A percentile compares a stretch with the other conserved stretches of the same genome.
These are phyloP conservation scores for Ylistrum balloti DNA, from an alignment of 1,140 invertebrate genomes.

Conservation along the genomic window DNA sequence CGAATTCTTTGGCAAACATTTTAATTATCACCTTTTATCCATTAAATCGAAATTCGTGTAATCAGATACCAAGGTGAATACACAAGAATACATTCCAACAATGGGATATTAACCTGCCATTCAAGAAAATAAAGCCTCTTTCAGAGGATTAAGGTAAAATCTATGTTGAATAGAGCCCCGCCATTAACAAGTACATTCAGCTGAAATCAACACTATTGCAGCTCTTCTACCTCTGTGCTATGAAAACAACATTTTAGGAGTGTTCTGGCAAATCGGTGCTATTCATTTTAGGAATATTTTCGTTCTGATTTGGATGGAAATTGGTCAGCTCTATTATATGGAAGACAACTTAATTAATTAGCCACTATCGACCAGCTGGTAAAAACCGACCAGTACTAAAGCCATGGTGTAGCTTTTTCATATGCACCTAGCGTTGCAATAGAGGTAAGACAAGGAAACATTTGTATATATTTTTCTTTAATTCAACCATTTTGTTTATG, in stretches of 20 bases:
- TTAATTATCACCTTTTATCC: not conserved
- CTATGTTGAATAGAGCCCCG: not conserved
- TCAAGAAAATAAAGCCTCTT: slow-evolving; percentile 20
- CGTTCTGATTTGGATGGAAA: not conserved
- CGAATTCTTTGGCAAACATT: not conserved
- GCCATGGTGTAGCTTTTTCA: not conserved
- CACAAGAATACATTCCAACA: slow-evolving; percentile 16
- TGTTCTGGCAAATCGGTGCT: not conserved
- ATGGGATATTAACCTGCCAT: not conserved
- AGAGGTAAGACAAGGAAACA: no score
- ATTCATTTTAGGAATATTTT: slow-evolving; percentile 23
- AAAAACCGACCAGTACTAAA: not conserved
- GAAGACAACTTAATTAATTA: not conserved
- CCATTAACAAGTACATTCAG: not conserved
- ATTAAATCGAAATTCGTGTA: slow-evolving; percentile 8
- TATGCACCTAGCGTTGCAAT: not conserved
- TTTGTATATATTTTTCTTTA: no score
- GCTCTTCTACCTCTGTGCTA: not conserved
- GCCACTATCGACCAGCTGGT: not conserved
- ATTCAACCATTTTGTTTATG: no score
- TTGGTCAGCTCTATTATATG: not conserved
- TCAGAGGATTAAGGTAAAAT: not conserved
- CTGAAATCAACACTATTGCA: not conserved
- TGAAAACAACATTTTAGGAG: not conserved
- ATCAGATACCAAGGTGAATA: slow-evolving; percentile 34